These are phyloP conservation scores for Ectemnius cavifrons DNA, from an alignment of 2,888 invertebrate genomes.

Conservation along the genomic window DNA sequence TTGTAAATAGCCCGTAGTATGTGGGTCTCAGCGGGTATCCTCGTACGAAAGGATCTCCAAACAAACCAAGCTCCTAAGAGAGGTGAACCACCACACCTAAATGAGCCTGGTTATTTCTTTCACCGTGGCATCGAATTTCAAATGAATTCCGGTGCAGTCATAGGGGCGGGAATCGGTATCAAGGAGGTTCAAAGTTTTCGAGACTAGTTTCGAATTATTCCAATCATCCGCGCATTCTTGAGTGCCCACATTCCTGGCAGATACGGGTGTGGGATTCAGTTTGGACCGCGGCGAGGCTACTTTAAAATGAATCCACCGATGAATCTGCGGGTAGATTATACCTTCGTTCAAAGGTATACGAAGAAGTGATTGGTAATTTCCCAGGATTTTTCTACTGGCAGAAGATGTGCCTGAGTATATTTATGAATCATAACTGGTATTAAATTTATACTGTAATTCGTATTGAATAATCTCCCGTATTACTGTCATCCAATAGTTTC, in stretches of 20 bases:
- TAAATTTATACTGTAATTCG: too few species aligned
- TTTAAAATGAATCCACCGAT: constrained; percentile 12
- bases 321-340: constrained; percentile 55
- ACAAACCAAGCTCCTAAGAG: constrained; percentile 5
- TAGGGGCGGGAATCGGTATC: too few species aligned
- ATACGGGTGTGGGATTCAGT: constrained; percentile 23
- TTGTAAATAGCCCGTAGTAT: constrained; percentile 46
- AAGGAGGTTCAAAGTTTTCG: too few species aligned
- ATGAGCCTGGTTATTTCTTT: background rate
- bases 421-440: too few species aligned
- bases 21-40: constrained; percentile 40
- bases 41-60: constrained; percentile 10
- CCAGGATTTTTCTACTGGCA: constrained; percentile 2
- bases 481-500: too few species aligned
- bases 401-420: background rate
- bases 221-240: background rate
- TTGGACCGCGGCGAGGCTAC: constrained; percentile 26
- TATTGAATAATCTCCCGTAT: too few species aligned
- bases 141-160: too few species aligned
- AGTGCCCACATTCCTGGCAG: constrained; percentile 37
- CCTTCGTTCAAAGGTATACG: background rate
- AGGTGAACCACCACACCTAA: constrained; percentile 4
- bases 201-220: constrained; percentile 1
- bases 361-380: too few species aligned
- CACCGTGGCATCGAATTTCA: background rate